Evolutionary conservation across 2,113 vertebrate genomes (phyloP).

Genomic region (Dasyurus viverrinus): DNA sequence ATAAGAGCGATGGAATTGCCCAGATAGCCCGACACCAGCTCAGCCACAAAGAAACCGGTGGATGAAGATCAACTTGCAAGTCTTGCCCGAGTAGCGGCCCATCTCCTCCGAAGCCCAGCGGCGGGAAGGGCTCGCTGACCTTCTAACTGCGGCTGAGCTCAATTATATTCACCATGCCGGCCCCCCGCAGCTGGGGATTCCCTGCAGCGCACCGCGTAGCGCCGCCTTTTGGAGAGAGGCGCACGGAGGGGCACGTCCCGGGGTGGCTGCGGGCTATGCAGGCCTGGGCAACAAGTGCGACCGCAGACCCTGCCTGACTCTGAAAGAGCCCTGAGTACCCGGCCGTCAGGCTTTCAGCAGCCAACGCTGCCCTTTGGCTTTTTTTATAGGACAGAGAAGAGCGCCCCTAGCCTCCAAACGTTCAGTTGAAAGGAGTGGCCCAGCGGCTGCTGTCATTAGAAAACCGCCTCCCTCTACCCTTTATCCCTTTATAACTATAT

Average conservation of each 20-base stretch:
- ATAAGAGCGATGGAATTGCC: slow-evolving; percentile 91
- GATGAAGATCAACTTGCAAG: slow-evolving; percentile 89
- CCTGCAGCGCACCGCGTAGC: no score
- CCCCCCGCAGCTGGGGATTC: not conserved
- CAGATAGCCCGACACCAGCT: slow-evolving; percentile 90
- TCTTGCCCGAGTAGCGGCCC: slow-evolving; percentile 89
- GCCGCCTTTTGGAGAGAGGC: no score
- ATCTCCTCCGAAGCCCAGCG: slow-evolving; percentile 66
- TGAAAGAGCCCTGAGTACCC: not conserved
- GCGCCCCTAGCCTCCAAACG: not conserved
- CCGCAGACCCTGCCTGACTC: not conserved
- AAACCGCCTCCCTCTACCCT: slow-evolving; percentile 7
- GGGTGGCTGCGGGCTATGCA: not conserved
- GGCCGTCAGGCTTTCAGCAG: not conserved
- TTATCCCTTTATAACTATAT: not conserved
- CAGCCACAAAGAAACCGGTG: slow-evolving; percentile 88
- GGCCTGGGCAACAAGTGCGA: slow-evolving; percentile 37
- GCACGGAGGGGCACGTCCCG: not conserved
- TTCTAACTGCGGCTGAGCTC: not conserved
- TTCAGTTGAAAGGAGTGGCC: slow-evolving; percentile 63
- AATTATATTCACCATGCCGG: not conserved
- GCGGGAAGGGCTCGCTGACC: not conserved
- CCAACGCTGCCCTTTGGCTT: not conserved
- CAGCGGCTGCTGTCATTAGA: slow-evolving; percentile 11
- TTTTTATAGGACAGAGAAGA: slow-evolving; percentile 41